Evolutionary conservation across 2,797 vertebrate genomes (phyloP), one percentile per base, ranked within the genome.

Genomic region (Ciconia nigra): DNA sequence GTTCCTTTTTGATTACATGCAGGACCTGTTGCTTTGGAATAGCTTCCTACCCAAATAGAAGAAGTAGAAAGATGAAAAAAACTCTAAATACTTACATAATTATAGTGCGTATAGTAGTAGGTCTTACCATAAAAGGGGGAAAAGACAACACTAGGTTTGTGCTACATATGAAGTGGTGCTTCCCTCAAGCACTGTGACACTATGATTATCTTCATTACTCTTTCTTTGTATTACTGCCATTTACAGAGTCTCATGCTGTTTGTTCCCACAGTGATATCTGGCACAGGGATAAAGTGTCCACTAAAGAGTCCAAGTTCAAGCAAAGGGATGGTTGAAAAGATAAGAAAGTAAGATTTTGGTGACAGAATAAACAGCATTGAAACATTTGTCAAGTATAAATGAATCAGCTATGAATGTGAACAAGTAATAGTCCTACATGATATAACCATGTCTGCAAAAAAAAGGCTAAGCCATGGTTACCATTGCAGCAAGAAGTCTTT

Each of bases 171-270:
- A 95, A 93, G 71, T 80, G 78, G 66, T 78, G 44, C 29, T 80
- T 93, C 55, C 61, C 67, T 85, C 57, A 74, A 63, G 65, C 31
- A 55, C 42, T 52, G 71, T 78, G 33, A 92, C 47, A 8, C 87
- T 94, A 42, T 96, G 67, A 94, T 97, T 96, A 93, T 94, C 59
- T 87, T 85, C 35, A 42, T 77, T 41, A 70, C 19, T 66, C 37
- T 88, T 57, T 88, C 25, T 65, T 86, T 84, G 16, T 22, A 3
- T 91, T 85, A 71, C 31, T 85, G 87, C n/a, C 65, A 73, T 83
- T 95, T 91, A 15, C 57, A 82, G 49, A 71, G 44, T 83, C 89
- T 71, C 1, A 0, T 73, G 81, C 24, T 92, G 44, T 71, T 77
- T 89, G 35, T 73, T 94, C 57, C 84, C 79, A 73, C 46, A 21